Evolutionary conservation across 2,888 invertebrate species (phyloP), one percentile per base, ranked within the genome.

Genomic region (Mycalesis mineus): DNA sequence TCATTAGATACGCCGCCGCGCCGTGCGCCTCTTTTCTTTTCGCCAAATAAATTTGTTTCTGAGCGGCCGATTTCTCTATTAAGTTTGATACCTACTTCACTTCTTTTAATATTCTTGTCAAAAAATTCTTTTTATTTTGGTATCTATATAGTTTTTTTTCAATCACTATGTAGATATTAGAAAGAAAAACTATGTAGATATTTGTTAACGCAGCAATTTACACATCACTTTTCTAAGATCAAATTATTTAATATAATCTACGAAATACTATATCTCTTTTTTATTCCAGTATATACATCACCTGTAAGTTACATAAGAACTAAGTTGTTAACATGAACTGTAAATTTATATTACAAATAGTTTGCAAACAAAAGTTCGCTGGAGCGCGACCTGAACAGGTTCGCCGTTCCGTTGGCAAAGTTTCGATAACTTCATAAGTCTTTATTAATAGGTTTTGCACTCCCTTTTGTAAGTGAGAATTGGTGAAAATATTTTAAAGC

Each of bases 261-360:
- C 22, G 22, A 4, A 22, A 22, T 5, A 22, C 22, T 5, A 22
- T 22, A 22, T 22, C 22, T 22, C 5, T 4, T 22, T 22, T 22
- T 22, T 22, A 22, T 4, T 36, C 1, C 36, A 4, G 11, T 36
- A 36, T 11, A 11, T 9, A 9, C 22, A 36, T 37, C 7, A 22
- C n/a, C n/a, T 36, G 42, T 49, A 57, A 61, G 55, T 40, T 50
- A 47, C 53, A 47, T 49, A 47, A 45, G 31, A 47, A 48, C 29
- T 49, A 47, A 63, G 56, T 59, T 73, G 77, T 77, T 75, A 78
- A 73, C 72, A 68, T 68, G 68, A 67, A 70, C 74, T 68, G 78
- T 80, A 84, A 84, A 84, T 83, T 86, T 74, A 80, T 80, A 82
- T 86, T 79, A 84, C 78, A 80, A 81, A 87, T 87, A 88, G 86